phyloP scores from a whole-genome alignment of 2,888 invertebrate genomes.

The Parnassius apollo region DNA sequence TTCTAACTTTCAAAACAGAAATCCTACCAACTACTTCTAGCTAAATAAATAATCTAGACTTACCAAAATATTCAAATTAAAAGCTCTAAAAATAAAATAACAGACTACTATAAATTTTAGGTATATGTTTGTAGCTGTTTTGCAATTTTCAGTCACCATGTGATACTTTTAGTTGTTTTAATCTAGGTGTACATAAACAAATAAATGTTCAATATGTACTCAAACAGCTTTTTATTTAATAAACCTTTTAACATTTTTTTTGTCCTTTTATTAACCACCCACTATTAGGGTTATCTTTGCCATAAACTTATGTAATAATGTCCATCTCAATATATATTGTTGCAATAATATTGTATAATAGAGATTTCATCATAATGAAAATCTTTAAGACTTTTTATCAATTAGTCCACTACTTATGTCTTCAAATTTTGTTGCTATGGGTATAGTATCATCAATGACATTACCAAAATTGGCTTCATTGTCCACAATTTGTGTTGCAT shows the following conservation, averaged over 20 bases:
- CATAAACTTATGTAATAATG: constrained; percentile 7
- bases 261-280: not conserved
- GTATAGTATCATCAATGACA: constrained; percentile 44
- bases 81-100: too few species aligned
- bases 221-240: constrained; percentile 1
- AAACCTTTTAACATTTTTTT: constrained; percentile 12
- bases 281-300: constrained; percentile 1
- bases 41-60: too few species aligned
- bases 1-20: too few species aligned
- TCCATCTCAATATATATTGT: not conserved
- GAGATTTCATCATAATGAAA: constrained; percentile 8
- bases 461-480: constrained; percentile 54
- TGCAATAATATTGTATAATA: constrained; percentile 4
- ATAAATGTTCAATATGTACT: not conserved
- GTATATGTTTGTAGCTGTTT: too few species aligned
- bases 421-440: constrained; percentile 37
- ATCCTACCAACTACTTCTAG: too few species aligned
- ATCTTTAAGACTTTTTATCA: constrained; percentile 69
- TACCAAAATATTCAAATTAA: too few species aligned
- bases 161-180: too few species aligned
- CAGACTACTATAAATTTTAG: too few species aligned
- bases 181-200: too few species aligned
- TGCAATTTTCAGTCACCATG: too few species aligned
- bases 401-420: constrained; percentile 53
- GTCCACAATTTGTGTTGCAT: constrained; percentile 38